These are phyloP conservation scores for Dromiciops gliroides DNA, from an alignment of 2,113 vertebrate species.

Conservation along the genomic window DNA sequence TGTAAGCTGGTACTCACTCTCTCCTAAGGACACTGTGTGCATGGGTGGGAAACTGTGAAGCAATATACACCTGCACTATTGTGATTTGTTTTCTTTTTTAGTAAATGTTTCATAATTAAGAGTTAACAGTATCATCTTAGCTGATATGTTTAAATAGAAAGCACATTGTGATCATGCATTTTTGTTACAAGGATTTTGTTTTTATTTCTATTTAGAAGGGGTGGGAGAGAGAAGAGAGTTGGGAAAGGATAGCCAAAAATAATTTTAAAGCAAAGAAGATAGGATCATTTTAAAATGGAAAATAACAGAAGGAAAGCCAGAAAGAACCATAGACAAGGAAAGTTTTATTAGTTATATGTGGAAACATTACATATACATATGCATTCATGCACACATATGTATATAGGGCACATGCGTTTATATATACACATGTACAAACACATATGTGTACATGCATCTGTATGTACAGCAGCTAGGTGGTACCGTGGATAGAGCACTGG, in stretches of 20 bases:
- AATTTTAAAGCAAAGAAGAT: background rate
- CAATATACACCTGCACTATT: background rate
- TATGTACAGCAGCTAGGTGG: no score
- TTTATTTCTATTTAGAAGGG: background rate
- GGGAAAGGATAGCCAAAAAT: background rate
- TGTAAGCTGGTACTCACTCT: background rate
- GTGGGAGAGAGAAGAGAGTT: background rate
- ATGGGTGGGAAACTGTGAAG: background rate
- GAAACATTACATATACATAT: background rate
- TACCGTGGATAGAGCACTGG: no score
- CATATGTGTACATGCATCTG: no score
- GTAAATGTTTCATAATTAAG: background rate
- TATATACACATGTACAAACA: no score
- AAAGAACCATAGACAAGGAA: background rate
- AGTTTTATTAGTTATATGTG: background rate
- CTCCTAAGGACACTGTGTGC: background rate
- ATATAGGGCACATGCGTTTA: no score
- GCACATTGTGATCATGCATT: background rate
- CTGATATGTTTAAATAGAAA: background rate
- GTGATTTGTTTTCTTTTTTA: background rate
- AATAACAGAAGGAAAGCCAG: background rate
- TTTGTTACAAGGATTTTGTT: background rate
- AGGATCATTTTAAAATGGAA: background rate
- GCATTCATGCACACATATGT: no score
- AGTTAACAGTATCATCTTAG: background rate